Evolutionary conservation across 2,888 invertebrate species (phyloP).

Genomic region (Sialis fuliginosa): DNA sequence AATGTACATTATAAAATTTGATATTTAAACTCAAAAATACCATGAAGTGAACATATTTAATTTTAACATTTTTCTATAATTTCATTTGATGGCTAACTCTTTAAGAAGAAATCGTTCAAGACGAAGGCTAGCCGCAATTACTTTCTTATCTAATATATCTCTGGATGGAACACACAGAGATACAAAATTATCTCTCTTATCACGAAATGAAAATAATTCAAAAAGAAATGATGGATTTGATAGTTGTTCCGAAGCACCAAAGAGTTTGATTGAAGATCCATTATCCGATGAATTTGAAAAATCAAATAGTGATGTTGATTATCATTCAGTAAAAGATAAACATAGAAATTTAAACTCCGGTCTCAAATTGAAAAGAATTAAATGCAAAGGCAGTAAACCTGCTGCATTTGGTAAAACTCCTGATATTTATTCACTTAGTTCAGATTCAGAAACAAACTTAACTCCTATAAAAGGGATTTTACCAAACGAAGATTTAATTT

Average conservation of each 20-base stretch:
- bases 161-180: constrained; percentile 77
- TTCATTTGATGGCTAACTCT: constrained; percentile 29
- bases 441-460: constrained; percentile 53
- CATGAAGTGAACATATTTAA: constrained; percentile 2
- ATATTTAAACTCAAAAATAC: too few species aligned
- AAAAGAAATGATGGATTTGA: neutral
- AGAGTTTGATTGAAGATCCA: constrained; percentile 13
- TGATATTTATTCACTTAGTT: constrained; percentile 43
- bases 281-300: constrained; percentile 22
- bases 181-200: constrained; percentile 35
- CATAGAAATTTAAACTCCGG: constrained; percentile 5
- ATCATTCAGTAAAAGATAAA: constrained; percentile 10
- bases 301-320: constrained; percentile 19
- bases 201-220: constrained; percentile 22
- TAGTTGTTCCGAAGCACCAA: constrained; percentile 9
- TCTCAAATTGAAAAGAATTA: constrained; percentile 12
- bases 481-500: constrained; percentile 16
- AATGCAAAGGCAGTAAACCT: constrained; percentile 6
- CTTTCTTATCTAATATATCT: constrained; percentile 89
- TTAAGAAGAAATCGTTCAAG: constrained; percentile 47
- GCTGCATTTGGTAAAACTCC: constrained; percentile 11
- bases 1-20: too few species aligned
- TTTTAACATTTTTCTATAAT: constrained; percentile 1
- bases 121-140: constrained; percentile 78
- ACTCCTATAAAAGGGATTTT: constrained; percentile 39